A percentile compares a stretch with the other conserved stretches of the same genome.
Conservation (phyloP, 2,888 invertebrate species). For the Euphydryas editha region DNA sequence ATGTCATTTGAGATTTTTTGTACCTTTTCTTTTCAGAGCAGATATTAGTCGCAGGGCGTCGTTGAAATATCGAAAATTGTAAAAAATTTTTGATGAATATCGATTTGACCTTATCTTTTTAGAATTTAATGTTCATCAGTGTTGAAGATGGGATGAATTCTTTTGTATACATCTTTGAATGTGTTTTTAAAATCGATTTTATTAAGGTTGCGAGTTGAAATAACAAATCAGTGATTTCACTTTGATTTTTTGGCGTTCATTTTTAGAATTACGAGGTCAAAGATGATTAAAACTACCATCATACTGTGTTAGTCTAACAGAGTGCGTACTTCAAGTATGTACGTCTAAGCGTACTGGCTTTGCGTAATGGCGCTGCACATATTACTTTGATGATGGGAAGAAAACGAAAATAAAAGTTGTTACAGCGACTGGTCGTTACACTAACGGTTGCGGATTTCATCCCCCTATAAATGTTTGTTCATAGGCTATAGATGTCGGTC, state of each 20-base stretch:
- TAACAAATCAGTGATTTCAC: neutral
- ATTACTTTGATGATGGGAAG: too few relatives aligned
- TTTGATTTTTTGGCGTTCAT: neutral
- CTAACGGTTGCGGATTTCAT: too few relatives aligned
- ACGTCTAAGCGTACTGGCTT: too few relatives aligned
- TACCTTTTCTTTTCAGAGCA: slow-evolving; percentile 21
- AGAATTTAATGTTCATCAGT: neutral
- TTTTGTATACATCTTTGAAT: neutral
- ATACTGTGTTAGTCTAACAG: too few relatives aligned
- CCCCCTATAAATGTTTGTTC: too few relatives aligned
- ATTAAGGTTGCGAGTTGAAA: neutral
- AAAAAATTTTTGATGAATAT: neutral
- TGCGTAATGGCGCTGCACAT: too few relatives aligned
- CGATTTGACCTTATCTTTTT: neutral
- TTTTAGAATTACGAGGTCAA: neutral
- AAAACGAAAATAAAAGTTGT: too few relatives aligned
- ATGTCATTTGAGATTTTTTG: slow-evolving; percentile 38
- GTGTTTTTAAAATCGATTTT: neutral
- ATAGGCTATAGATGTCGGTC: too few relatives aligned
- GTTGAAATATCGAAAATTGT: neutral
- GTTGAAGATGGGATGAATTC: neutral
- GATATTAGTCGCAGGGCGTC: slow-evolving; percentile 29
- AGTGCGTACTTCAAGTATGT: too few relatives aligned
- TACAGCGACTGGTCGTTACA: too few relatives aligned
- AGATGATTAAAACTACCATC: too few relatives aligned